Conservation (phyloP, 2,888 invertebrate species). For the Venusia cambrica region DNA sequence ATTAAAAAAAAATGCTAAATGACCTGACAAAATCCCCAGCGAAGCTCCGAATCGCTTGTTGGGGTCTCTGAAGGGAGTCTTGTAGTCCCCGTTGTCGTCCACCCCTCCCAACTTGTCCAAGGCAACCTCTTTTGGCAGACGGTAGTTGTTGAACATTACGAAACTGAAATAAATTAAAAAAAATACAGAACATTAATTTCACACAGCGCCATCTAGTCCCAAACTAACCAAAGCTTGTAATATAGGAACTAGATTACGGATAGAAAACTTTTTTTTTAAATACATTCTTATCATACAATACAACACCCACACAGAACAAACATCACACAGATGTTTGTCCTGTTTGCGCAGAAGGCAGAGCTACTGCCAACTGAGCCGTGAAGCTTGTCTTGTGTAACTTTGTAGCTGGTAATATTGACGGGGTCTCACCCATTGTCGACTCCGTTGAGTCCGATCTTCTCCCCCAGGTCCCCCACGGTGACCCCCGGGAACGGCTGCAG, state of each 20-base stretch:
- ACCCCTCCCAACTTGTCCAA: slow-evolving; percentile 94
- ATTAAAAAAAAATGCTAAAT: slow-evolving; percentile 14
- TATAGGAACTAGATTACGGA: too few relatives aligned
- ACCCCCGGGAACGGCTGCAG: slow-evolving; percentile 88
- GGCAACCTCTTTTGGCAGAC: slow-evolving; percentile 88
- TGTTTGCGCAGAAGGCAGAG: too few relatives aligned
- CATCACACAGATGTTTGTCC: too few relatives aligned
- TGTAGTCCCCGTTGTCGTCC: slow-evolving; percentile 90
- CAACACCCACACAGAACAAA: too few relatives aligned
- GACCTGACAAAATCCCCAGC: slow-evolving; percentile 89
- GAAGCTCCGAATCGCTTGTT: slow-evolving; percentile 92
- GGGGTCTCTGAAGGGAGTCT: slow-evolving; percentile 89
- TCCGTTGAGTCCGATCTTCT: slow-evolving; percentile 94
- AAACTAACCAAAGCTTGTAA: too few relatives aligned
- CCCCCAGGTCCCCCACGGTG: slow-evolving; percentile 94
- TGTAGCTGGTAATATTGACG: neutral
- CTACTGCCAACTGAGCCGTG: too few relatives aligned
- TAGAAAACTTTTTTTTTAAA: too few relatives aligned
- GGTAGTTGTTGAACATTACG: slow-evolving; percentile 89
- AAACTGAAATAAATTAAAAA: slow-evolving; percentile 69
- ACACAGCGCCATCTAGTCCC: too few relatives aligned
- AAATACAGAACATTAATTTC: too few relatives aligned
- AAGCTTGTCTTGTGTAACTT: too few relatives aligned
- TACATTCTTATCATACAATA: too few relatives aligned
- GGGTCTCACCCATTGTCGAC: slow-evolving; percentile 93